Base-by-base conservation (phyloP, 2,888 invertebrate species). In the Andrena minutula region DNA sequence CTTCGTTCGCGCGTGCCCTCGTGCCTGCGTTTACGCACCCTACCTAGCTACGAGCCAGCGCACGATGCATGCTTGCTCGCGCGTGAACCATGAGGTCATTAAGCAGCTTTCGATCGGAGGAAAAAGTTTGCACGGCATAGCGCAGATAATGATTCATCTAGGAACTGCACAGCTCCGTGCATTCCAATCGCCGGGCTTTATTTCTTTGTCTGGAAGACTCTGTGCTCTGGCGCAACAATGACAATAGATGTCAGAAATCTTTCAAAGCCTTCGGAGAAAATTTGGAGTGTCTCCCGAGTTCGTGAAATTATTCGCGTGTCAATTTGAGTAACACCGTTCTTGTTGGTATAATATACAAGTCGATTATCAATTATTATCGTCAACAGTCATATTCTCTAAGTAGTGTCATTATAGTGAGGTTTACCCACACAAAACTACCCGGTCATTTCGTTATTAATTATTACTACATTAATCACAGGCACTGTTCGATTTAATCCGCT, bases 1-100 rank as follows among this genome's bases (percentile, higher is more conserved):
- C 86, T 84, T 83, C 86, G 79, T 75, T 79, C 82, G 63, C 79
- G 76, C 86, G 75, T 80, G 61, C 63, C 53, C 80, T 51, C 32
- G 73, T 73, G 71, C 30, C 49, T 63, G 53, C 65, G 47, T 61
- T 30, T 63, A 41, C 66, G 35, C 58, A 20, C 20, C 28, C 28
- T 20, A 26, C 7, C 30, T 20, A 26, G 4, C 30, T 61, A 32
- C 26, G 10, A 47, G 64, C 51, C 16, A 7, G 58, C 28, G 32
- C 23, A 49, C 47, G 65, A 65, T 30, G 2, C 64, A 16, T 35
- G 47, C n/a, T 16, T 20, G 68, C 26, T 26, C 47, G 16, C 47
- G 28, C 26, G 16, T 30, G 30, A 32, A 30, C 32, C 56, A 16
- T n/a, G 32, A 26, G 32, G 30, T 30, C 73, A 76, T 76, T 56